Percentiles rank a stretch among this genome's conserved stretches.
These are phyloP conservation scores for Pyrocephalus nanus DNA, from an alignment of 2,797 vertebrate species.

Conservation along the genomic window DNA sequence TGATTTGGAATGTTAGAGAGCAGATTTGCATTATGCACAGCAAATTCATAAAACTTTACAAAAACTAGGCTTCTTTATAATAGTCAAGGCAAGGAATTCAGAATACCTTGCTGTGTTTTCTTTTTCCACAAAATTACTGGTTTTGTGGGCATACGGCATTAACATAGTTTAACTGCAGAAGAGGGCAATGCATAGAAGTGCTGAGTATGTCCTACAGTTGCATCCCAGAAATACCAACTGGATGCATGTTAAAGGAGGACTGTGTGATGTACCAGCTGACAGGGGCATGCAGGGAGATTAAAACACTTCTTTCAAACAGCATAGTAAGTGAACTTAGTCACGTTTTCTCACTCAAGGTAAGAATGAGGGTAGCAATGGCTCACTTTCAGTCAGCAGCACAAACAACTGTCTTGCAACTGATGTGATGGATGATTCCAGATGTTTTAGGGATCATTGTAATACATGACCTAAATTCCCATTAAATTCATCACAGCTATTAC, in stretches of 20 bases:
- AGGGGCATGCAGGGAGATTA: not conserved
- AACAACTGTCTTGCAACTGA: not conserved
- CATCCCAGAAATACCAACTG: not conserved
- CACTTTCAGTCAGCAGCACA: not conserved
- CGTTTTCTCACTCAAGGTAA: not conserved
- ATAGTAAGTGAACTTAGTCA: not conserved
- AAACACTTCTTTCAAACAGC: not conserved
- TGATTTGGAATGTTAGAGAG: not conserved
- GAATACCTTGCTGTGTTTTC: not conserved
- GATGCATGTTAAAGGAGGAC: not conserved
- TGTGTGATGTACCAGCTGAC: not conserved
- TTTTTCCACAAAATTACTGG: not conserved
- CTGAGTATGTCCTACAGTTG: not conserved
- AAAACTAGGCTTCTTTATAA: not conserved
- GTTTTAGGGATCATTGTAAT: not conserved
- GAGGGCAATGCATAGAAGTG: not conserved
- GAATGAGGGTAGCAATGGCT: not conserved
- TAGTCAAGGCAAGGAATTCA: not conserved
- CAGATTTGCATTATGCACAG: not conserved
- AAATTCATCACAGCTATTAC: not conserved
- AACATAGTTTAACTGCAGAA: not conserved
- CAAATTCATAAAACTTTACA: not conserved
- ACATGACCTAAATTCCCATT: not conserved
- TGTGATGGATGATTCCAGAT: not conserved
- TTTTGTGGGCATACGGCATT: not conserved